These are phyloP conservation scores for Euthynnus affinis DNA, from an alignment of 2,797 vertebrate species.

Conservation along the genomic window DNA sequence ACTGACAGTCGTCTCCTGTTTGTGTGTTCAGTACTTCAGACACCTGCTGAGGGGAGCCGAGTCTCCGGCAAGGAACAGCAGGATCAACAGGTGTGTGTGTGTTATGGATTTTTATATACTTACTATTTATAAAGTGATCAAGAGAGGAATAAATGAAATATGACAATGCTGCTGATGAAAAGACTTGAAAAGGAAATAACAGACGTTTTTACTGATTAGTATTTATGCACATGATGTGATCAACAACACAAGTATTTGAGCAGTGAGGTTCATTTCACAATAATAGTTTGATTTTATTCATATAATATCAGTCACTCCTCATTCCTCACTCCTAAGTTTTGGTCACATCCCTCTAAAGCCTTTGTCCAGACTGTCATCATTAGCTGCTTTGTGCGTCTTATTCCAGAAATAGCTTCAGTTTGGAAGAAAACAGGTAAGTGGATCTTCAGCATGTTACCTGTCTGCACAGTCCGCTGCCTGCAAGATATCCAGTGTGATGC, in stretches of 20 bases:
- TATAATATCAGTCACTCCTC: no score
- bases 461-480: slow-evolving; percentile 60
- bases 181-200: no score
- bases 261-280: not conserved
- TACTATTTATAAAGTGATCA: not conserved
- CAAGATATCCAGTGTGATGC: slow-evolving; percentile 8
- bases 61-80: slow-evolving; percentile 91
- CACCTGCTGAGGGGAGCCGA: slow-evolving; percentile 94
- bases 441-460: slow-evolving; percentile 45
- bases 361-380: slow-evolving; percentile 4
- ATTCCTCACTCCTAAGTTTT: not conserved
- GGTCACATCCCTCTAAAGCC: not conserved
- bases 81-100: slow-evolving; percentile 89
- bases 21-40: slow-evolving; percentile 91
- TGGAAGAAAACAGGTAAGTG: slow-evolving; percentile 94
- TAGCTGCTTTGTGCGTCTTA: slow-evolving; percentile 79
- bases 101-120: no score
- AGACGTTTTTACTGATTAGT: no score
- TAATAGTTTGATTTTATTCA: no score
- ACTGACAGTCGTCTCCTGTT: not conserved
- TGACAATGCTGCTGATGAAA: not conserved
- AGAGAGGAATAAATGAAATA: not conserved
- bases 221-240: no score
- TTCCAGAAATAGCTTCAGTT: slow-evolving; percentile 94
- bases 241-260: no score